Conservation (phyloP, 2,888 invertebrate genomes). For the Sphaeridia pumilis region DNA sequence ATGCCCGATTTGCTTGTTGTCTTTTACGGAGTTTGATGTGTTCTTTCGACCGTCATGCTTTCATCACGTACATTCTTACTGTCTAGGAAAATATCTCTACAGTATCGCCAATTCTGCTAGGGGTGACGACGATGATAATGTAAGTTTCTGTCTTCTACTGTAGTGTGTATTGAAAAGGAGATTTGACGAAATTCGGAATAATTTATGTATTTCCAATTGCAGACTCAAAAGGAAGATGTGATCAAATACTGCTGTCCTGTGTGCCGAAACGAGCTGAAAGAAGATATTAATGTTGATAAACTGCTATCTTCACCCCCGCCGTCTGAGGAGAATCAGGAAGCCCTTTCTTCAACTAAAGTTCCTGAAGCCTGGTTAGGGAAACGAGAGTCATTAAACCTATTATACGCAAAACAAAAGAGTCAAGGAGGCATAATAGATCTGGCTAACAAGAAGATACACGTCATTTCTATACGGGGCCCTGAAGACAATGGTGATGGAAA, state of each 20-base stretch:
- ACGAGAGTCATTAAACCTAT: slow-evolving; percentile 57
- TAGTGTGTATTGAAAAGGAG: too few species aligned
- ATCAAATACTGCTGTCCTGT: slow-evolving; percentile 39
- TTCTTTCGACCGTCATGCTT: slow-evolving; percentile 40
- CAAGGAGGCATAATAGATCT: slow-evolving; percentile 76
- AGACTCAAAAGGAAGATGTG: slow-evolving; percentile 6
- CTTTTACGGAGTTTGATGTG: slow-evolving; percentile 30
- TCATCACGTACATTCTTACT: slow-evolving; percentile 44
- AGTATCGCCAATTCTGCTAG: too few species aligned
- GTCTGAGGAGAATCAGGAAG: slow-evolving; percentile 23
- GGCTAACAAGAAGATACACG: slow-evolving; percentile 54
- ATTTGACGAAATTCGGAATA: too few species aligned
- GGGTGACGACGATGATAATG: slow-evolving; percentile 17
- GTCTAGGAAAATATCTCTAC: slow-evolving; percentile 38
- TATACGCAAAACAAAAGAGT: slow-evolving; percentile 61
- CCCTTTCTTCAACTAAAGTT: slow-evolving; percentile 8
- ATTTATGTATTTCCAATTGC: too few species aligned
- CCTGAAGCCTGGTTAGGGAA: slow-evolving; percentile 50
- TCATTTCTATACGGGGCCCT: too few species aligned
- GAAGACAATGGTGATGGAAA: too few species aligned
- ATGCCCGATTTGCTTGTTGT: slow-evolving; percentile 66
- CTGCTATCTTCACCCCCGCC: slow-evolving; percentile 30
- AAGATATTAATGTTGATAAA: slow-evolving; percentile 26
- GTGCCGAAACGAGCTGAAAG: slow-evolving; percentile 40
- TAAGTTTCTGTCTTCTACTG: too few species aligned